Percentiles rank a stretch among this genome's conserved stretches.
Evolutionary conservation across 2,888 invertebrate species (phyloP).

Genomic region (Teleogryllus oceanicus): DNA sequence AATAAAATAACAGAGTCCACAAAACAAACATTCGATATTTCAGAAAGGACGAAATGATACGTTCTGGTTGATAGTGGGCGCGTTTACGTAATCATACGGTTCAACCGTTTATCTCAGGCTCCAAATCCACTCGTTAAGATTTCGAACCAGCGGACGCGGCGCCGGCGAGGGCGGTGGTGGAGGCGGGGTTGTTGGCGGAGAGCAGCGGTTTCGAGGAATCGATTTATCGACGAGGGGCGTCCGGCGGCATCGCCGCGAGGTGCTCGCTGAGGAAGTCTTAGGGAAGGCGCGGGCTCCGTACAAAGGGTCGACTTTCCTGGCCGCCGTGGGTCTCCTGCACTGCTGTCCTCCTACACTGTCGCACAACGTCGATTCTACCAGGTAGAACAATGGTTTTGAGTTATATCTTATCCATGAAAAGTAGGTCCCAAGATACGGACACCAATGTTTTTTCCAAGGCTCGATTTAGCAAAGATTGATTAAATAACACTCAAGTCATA

Average conservation of each 20-base stretch:
- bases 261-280: background rate
- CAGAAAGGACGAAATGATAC: background rate
- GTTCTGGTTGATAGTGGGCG: background rate
- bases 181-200: background rate
- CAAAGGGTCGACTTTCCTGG: too few relatives aligned
- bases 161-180: too few relatives aligned
- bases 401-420: too few relatives aligned
- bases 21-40: slow-evolving; percentile 18
- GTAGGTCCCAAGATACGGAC: too few relatives aligned
- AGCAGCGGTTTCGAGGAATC: background rate
- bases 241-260: too few relatives aligned
- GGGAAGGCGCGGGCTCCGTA: background rate
- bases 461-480: too few relatives aligned
- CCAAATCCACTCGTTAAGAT: background rate
- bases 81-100: background rate
- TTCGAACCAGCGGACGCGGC: background rate
- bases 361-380: too few relatives aligned
- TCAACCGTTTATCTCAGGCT: background rate
- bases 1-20: background rate
- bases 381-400: too few relatives aligned
- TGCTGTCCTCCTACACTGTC: too few relatives aligned
- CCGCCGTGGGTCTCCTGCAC: too few relatives aligned
- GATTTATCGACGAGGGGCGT: background rate
- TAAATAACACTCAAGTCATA: too few relatives aligned
- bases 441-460: too few relatives aligned